These are phyloP conservation scores for Drosophila bocqueti DNA, from an alignment of 1,140 invertebrate genomes.

Conservation along the genomic window DNA sequence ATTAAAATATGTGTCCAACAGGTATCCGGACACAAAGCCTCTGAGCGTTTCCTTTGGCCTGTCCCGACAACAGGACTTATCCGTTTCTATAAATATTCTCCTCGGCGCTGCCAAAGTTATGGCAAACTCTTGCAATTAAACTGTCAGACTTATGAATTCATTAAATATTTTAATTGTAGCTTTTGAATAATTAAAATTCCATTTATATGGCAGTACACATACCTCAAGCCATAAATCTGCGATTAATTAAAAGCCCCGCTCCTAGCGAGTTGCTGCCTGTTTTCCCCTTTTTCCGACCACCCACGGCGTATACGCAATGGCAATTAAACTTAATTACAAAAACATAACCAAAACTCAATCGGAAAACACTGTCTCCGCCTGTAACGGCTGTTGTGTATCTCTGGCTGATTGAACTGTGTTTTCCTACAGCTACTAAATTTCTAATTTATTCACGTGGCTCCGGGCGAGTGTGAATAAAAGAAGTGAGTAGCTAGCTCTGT, in stretches of 20 bases:
- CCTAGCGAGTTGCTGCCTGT: background rate
- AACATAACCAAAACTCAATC: constrained; percentile 76
- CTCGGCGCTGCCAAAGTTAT: constrained; percentile 55
- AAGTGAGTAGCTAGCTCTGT: background rate
- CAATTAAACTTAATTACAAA: constrained; percentile 80
- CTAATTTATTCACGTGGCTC: constrained; percentile 65
- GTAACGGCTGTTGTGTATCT: constrained; percentile 28
- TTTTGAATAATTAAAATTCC: constrained; percentile 83
- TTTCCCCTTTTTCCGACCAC: constrained; percentile 1
- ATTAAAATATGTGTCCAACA: constrained; percentile 55
- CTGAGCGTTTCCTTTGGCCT: constrained; percentile 22
- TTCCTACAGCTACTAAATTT: constrained; percentile 11
- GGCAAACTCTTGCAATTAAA: constrained; percentile 79
- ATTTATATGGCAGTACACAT: constrained; percentile 68
- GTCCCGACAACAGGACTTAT: constrained; percentile 33
- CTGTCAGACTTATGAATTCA: constrained; percentile 82
- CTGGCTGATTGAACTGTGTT: constrained; percentile 25
- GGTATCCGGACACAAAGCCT: constrained; percentile 27
- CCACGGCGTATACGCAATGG: constrained; percentile 67
- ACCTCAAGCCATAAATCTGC: constrained; percentile 78
- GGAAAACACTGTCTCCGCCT: constrained; percentile 44
- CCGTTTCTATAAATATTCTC: constrained; percentile 55
- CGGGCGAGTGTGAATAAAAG: constrained; percentile 1
- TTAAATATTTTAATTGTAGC: constrained; percentile 82
- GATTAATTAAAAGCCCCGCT: constrained; percentile 70